Percentiles rank a stretch among this genome's conserved stretches.
Evolutionary conservation across 1,140 invertebrate genomes (phyloP).

Genomic region (Diploscapter pachys): DNA sequence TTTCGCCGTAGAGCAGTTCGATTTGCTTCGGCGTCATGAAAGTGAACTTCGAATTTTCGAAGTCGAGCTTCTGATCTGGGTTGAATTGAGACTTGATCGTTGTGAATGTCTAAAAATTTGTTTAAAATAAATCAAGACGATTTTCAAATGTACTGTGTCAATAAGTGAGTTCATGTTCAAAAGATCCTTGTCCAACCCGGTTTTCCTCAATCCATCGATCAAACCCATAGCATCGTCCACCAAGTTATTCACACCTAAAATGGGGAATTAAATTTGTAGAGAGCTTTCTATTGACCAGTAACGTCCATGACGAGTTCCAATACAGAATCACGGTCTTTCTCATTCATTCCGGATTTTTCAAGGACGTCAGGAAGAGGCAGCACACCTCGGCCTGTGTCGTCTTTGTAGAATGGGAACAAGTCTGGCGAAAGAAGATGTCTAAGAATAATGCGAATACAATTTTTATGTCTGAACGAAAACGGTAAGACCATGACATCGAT

Average conservation of each 20-base stretch:
- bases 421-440: slow-evolving; percentile 31
- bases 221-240: slow-evolving; percentile 20
- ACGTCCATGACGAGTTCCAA: slow-evolving; percentile 38
- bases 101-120: slow-evolving; percentile 1
- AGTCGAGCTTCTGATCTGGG: slow-evolving; percentile 7
- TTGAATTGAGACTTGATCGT: neutral
- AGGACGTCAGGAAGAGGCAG: slow-evolving; percentile 36
- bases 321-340: slow-evolving; percentile 26
- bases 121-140: neutral
- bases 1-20: slow-evolving; percentile 26
- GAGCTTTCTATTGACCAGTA: neutral
- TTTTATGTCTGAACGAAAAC: neutral
- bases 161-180: slow-evolving; percentile 16
- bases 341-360: slow-evolving; percentile 26
- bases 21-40: slow-evolving; percentile 33
- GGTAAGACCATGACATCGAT: too few species aligned
- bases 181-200: slow-evolving; percentile 24
- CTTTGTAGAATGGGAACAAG: slow-evolving; percentile 35
- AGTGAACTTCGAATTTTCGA: slow-evolving; percentile 14
- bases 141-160: neutral
- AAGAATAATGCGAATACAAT: neutral
- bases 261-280: neutral
- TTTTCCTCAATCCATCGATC: slow-evolving; percentile 12
- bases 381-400: slow-evolving; percentile 30
- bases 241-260: slow-evolving; percentile 24